Conservation (phyloP, 2,888 invertebrate species). For the Linyphia triangularis region DNA sequence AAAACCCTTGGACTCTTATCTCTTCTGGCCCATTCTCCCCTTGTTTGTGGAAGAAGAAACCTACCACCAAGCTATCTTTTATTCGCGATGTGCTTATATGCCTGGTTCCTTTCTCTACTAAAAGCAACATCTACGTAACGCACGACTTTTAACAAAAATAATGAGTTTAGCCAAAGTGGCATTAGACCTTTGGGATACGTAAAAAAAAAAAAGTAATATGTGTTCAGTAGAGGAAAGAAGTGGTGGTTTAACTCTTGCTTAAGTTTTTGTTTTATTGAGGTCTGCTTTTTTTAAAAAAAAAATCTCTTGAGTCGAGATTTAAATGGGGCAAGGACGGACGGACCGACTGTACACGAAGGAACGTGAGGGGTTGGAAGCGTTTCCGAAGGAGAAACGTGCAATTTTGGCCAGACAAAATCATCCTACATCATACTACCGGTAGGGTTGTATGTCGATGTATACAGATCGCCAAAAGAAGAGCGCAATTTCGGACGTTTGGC, state of each 20-base stretch:
- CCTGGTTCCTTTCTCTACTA: no score
- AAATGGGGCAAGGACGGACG: constrained; percentile 70
- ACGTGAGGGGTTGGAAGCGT: constrained; percentile 64
- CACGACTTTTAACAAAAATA: constrained; percentile 58
- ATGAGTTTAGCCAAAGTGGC: constrained; percentile 36
- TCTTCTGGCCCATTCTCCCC: no score
- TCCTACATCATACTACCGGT: constrained; percentile 56
- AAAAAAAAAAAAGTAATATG: not conserved
- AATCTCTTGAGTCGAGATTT: constrained; percentile 36
- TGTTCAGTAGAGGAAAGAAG: constrained; percentile 7
- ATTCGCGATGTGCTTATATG: no score
- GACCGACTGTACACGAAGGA: constrained; percentile 50
- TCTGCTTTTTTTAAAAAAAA: constrained; percentile 42
- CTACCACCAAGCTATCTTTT: no score
- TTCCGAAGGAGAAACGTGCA: constrained; percentile 67
- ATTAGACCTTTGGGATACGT: not conserved
- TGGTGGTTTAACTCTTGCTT: not conserved
- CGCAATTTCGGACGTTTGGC: not conserved
- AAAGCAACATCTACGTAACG: constrained; percentile 38
- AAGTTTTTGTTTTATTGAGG: constrained; percentile 29
- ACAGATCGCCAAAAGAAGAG: constrained; percentile 15
- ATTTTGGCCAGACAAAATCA: constrained; percentile 60
- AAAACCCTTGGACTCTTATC: no score
- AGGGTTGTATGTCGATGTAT: constrained; percentile 49
- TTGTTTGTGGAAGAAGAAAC: no score